Percentiles rank a stretch among this genome's conserved stretches.
Conservation (phyloP, 2,113 vertebrate genomes). For the Irena cyanogastra region DNA sequence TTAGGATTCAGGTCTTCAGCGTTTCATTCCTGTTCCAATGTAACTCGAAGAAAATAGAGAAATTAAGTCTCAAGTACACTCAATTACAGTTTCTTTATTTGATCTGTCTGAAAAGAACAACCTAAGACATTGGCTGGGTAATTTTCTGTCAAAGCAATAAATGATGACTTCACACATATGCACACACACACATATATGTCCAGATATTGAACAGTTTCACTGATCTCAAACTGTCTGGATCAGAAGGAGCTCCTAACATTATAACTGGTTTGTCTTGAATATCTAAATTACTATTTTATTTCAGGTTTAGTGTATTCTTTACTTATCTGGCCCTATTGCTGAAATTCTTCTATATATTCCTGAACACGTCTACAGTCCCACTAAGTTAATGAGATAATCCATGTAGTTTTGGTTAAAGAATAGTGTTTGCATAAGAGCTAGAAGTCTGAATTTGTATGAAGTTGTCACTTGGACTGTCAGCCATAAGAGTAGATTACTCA, state of each 20-base stretch:
- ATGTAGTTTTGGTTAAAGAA: not conserved
- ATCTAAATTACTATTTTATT: not conserved
- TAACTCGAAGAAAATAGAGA: not conserved
- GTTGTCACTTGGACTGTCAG: not conserved
- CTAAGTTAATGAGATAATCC: not conserved
- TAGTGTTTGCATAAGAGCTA: not conserved
- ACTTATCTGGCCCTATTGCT: not conserved
- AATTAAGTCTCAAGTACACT: not conserved
- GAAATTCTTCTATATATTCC: not conserved
- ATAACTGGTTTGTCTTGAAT: not conserved
- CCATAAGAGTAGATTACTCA: not conserved
- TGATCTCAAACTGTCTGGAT: not conserved
- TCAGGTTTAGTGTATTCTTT: not conserved
- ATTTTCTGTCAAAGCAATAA: not conserved
- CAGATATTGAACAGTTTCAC: not conserved
- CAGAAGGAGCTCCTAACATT: not conserved
- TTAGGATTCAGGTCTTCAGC: not conserved
- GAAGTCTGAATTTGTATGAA: not conserved
- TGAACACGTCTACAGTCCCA: not conserved
- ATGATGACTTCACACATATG: not conserved
- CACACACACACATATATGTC: fast-evolving
- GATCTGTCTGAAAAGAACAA: not conserved
- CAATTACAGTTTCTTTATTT: not conserved
- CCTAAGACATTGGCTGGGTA: not conserved
- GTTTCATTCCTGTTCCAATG: not conserved